Base-by-base conservation (phyloP, 2,797 vertebrate species). In the Tenualosa ilisha region DNA sequence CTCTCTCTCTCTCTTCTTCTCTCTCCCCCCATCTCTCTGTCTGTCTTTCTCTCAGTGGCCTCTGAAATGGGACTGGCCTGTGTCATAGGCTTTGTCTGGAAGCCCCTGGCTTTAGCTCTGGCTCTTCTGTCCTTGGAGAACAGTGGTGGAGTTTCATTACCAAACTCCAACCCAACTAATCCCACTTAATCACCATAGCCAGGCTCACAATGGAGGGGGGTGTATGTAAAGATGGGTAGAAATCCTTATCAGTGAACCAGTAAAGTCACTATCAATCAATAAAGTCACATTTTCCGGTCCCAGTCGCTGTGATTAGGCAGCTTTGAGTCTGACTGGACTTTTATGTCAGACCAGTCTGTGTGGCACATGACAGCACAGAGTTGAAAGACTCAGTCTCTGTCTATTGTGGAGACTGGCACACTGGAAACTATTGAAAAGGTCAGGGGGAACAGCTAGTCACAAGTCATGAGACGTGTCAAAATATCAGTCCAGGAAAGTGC, bases 31-130 rank as follows among this genome's bases (percentile, higher is more conserved):
- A 0, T 72, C 31, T 40, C 31, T 90, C 89, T 86, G 20, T 88
- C 89, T 86, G 87, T 79, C 72, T 46, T 2, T 9, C 40, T 40
- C 17, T 88, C 79, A 1, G 84, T 75, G 40, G 86, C 65, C 85
- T 81, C 46, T 6, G 81, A 83, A 43, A 85, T 50, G 83, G 87
- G 88, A 24, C 56, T 50, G 5, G 61, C 84, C 89, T 93, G 91
- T 93, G 92, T 92, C 89, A 90, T 89, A 88, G 92, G 93, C 92
- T 93, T 93, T 92, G 92, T 94, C 82, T 86, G 85, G 88, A 88
- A 88, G 85, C 37, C 85, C 90, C 82, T 84, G 87, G 84, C 89
- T 81, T 85, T 84, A 88, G 89, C 88, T 83, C 86, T 86, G 89
- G 90, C 90, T 90, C 90, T 92, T 93, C 90, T 92, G 50, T 51